Percentiles rank a stretch among this genome's conserved stretches.
Evolutionary conservation across 2,888 invertebrate genomes (phyloP).

Genomic region (Epistrophe eligans): DNA sequence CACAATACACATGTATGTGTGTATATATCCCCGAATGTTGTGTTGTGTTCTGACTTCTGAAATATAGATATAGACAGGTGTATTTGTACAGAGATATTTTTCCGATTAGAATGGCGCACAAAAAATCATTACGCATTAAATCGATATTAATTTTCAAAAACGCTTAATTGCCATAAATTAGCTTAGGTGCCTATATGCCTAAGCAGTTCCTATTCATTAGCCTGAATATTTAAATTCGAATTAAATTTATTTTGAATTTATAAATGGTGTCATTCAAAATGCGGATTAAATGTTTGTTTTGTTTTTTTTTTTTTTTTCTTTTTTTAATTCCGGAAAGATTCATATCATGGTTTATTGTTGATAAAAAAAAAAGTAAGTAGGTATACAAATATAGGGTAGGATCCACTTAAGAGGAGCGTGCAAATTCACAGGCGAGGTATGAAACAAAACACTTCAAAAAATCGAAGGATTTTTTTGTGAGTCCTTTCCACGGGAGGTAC

Average conservation of each 20-base stretch:
- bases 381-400: constrained; percentile 12
- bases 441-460: constrained; percentile 82
- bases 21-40: neutral
- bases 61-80: neutral
- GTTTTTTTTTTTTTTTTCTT: neutral
- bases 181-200: constrained; percentile 59
- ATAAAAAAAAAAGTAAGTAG: neutral
- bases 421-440: constrained; percentile 84
- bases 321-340: constrained; percentile 22
- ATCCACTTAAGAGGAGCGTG: constrained; percentile 78
- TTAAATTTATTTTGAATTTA: constrained; percentile 54
- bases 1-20: too few species aligned
- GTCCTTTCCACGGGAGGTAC: neutral
- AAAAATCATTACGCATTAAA: constrained; percentile 49
- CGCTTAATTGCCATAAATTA: constrained; percentile 72
- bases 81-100: neutral
- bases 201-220: constrained; percentile 63
- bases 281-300: constrained; percentile 18
- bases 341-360: constrained; percentile 22
- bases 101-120: constrained; percentile 10
- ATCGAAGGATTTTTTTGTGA: constrained; percentile 18
- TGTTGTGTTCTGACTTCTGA: neutral
- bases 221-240: constrained; percentile 59
- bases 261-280: constrained; percentile 11
- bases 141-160: constrained; percentile 66